phyloP scores from a whole-genome alignment of 2,888 invertebrate species.

The Eupithecia centaureata region DNA sequence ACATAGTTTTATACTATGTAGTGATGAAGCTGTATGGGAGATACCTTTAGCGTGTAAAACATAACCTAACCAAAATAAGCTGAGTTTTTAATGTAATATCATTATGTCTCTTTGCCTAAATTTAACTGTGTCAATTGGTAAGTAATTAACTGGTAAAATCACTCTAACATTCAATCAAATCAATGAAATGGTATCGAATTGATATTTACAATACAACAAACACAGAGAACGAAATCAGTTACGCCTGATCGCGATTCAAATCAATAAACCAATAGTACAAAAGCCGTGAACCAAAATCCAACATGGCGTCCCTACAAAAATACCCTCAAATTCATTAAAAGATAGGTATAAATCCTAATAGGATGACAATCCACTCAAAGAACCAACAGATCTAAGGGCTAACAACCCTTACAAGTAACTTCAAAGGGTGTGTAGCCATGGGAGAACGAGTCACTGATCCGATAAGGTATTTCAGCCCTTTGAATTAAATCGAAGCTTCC shows the following conservation, averaged over 20 bases:
- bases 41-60: neutral
- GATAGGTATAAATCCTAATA: constrained; percentile 6
- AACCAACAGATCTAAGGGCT: constrained; percentile 5
- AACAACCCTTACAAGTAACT: constrained; percentile 39
- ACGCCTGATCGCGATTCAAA: neutral
- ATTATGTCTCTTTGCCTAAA: too few relatives aligned
- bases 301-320: neutral
- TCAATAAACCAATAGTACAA: neutral
- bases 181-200: neutral
- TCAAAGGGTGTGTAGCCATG: constrained; percentile 36
- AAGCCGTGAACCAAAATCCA: neutral
- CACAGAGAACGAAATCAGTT: neutral
- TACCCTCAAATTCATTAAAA: neutral
- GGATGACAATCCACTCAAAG: constrained; percentile 6
- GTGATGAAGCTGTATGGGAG: neutral
- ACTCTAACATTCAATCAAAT: neutral
- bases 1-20: too few relatives aligned
- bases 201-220: neutral
- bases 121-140: too few relatives aligned
- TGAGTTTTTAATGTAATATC: too few relatives aligned
- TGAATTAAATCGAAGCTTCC: constrained; percentile 20
- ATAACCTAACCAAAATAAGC: too few relatives aligned
- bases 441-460: constrained; percentile 20
- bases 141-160: too few relatives aligned
- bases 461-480: constrained; percentile 21